Evolutionary conservation across 2,113 vertebrate genomes (phyloP).

Genomic region (Tachycineta bicolor): DNA sequence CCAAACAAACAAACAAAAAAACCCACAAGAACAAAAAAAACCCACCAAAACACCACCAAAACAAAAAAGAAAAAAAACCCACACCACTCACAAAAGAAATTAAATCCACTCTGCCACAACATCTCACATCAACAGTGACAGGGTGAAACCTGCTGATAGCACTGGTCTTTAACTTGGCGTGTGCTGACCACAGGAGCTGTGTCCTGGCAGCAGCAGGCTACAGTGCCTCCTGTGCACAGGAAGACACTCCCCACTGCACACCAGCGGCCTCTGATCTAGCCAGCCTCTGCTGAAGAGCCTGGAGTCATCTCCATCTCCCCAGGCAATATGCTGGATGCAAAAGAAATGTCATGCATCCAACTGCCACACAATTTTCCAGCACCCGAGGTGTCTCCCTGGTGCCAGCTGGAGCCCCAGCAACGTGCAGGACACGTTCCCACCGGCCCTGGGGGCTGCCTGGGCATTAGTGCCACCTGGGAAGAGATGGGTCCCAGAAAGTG

Average conservation of each 20-base stretch:
- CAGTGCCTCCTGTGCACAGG: background rate
- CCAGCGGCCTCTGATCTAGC: background rate
- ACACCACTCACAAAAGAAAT: no score
- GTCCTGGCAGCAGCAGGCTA: background rate
- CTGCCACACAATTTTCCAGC: rapidly evolving
- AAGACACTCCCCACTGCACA: background rate
- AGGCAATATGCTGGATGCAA: rapidly evolving
- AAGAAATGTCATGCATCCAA: rapidly evolving
- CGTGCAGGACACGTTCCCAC: rapidly evolving
- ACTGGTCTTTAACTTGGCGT: rapidly evolving
- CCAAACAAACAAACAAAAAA: no score
- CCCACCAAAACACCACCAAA: no score
- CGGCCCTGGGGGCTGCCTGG: rapidly evolving
- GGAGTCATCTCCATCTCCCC: background rate
- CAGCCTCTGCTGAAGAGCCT: background rate
- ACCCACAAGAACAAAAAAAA: no score
- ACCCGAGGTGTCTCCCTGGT: rapidly evolving
- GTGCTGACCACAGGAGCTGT: background rate
- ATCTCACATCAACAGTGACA: background rate
- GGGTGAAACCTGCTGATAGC: background rate
- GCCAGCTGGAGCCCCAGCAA: background rate
- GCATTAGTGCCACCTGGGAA: rapidly evolving
- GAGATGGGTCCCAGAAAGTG: no score
- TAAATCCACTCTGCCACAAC: background rate
- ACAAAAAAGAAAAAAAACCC: no score